These are phyloP conservation scores for Phthorimaea operculella DNA, from an alignment of 1,140 invertebrate species.

Conservation along the genomic window DNA sequence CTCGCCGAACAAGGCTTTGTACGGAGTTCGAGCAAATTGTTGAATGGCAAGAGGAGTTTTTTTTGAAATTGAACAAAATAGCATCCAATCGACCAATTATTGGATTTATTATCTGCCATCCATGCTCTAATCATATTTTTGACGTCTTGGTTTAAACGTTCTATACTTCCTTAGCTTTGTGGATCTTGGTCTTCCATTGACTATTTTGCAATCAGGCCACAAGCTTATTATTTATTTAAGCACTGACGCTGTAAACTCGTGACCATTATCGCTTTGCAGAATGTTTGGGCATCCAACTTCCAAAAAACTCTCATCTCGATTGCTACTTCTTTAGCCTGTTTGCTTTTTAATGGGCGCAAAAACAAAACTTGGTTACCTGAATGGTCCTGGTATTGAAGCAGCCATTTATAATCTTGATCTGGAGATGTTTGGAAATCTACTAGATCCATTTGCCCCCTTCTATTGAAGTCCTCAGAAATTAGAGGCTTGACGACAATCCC, in stretches of 20 bases:
- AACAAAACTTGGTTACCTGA: conserved; percentile 57
- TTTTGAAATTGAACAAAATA: conserved; percentile 43
- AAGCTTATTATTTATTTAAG: conserved; percentile 26
- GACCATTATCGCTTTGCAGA: conserved; percentile 49
- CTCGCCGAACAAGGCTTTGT: conserved; percentile 23
- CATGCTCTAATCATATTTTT: conserved; percentile 22
- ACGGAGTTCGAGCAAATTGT: conserved; percentile 24
- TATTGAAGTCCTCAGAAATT: conserved; percentile 15
- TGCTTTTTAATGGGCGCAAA: conserved; percentile 40
- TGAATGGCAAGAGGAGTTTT: conserved; percentile 40
- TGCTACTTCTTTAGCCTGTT: conserved; percentile 44
- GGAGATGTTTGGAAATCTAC: conserved; percentile 16
- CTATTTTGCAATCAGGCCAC: conserved; percentile 20
- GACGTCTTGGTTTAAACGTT: conserved; percentile 19
- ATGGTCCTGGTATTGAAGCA: conserved; percentile 56
- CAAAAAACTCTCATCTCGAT: conserved; percentile 50
- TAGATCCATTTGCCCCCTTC: conserved; percentile 6
- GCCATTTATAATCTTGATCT: conserved; percentile 16
- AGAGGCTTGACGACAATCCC: conserved; percentile 14
- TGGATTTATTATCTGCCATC: conserved; percentile 25
- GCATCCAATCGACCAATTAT: conserved; percentile 46
- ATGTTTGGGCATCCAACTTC: conserved; percentile 45
- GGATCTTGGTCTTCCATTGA: conserved; percentile 18
- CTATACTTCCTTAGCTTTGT: conserved; percentile 17
- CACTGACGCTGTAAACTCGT: conserved; percentile 36